Conservation (phyloP, 2,113 vertebrate species). For the Cyrtonyx montezumae region DNA sequence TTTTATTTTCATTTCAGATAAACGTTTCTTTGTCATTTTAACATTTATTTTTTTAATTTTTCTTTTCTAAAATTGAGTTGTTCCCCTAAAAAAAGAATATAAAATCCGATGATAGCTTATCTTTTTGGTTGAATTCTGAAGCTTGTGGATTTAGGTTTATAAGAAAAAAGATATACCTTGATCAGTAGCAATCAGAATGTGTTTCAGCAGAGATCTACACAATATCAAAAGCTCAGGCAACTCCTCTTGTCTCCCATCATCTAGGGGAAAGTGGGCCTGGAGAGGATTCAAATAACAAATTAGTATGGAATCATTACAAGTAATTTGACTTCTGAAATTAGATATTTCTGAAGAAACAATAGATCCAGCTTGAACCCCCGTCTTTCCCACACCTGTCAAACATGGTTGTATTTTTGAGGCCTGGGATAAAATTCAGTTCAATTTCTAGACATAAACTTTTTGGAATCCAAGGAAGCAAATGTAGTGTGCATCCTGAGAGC, state of each 20-base stretch:
- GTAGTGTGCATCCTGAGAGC: neutral
- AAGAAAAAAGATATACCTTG: neutral
- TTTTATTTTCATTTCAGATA: neutral
- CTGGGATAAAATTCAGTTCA: neutral
- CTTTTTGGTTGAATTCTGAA: neutral
- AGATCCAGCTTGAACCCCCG: neutral
- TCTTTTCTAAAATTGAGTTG: neutral
- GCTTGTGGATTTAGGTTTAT: neutral
- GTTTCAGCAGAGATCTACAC: neutral
- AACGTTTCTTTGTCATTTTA: neutral
- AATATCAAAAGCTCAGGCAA: neutral
- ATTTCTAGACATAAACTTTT: conserved; percentile 11
- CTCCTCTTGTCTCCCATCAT: neutral
- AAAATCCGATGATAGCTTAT: neutral
- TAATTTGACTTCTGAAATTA: conserved; percentile 42
- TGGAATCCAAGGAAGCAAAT: neutral
- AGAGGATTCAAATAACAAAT: conserved; percentile 58
- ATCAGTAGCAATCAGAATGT: neutral
- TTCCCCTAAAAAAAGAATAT: neutral
- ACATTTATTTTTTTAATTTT: neutral
- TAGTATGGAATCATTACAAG: neutral
- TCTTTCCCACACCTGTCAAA: conserved; percentile 52
- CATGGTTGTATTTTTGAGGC: neutral
- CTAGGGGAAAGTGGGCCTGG: neutral
- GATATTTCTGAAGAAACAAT: conserved; percentile 40